phyloP scores from a whole-genome alignment of 2,797 vertebrate species.

The Numenius phaeopus region DNA sequence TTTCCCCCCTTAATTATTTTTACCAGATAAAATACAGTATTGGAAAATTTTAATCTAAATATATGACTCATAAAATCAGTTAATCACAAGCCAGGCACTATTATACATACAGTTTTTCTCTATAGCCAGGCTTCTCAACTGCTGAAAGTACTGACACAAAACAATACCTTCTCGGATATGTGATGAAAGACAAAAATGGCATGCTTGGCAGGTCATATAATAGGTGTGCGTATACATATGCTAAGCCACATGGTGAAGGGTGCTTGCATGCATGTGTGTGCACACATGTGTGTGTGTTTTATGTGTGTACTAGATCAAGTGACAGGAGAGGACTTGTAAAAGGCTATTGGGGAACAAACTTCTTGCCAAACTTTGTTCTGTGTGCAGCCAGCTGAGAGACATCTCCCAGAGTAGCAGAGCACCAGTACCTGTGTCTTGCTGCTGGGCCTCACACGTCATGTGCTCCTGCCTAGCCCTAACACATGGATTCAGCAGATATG shows the following conservation, averaged over 20 bases:
- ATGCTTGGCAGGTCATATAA: neutral
- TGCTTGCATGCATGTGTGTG: neutral
- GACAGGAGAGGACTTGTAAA: neutral
- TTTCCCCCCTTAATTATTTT: neutral
- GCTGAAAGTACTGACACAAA: neutral
- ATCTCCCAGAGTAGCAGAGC: neutral
- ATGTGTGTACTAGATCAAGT: neutral
- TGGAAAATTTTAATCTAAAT: neutral
- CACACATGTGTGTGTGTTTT: too few species aligned
- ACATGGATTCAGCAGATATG: accelerated
- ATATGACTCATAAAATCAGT: neutral
- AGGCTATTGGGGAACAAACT: neutral
- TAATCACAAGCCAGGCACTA: neutral
- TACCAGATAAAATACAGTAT: neutral
- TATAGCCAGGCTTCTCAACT: neutral
- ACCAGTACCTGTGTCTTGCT: accelerated
- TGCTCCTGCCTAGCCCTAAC: neutral
- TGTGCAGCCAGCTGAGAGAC: too few species aligned
- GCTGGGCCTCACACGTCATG: accelerated
- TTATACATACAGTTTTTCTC: neutral
- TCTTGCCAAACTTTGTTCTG: neutral
- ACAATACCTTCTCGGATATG: neutral
- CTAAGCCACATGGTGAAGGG: neutral
- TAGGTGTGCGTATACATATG: accelerated
- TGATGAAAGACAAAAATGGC: neutral